Conservation (phyloP, 2,797 vertebrate genomes). For the Heliangelus exortis region DNA sequence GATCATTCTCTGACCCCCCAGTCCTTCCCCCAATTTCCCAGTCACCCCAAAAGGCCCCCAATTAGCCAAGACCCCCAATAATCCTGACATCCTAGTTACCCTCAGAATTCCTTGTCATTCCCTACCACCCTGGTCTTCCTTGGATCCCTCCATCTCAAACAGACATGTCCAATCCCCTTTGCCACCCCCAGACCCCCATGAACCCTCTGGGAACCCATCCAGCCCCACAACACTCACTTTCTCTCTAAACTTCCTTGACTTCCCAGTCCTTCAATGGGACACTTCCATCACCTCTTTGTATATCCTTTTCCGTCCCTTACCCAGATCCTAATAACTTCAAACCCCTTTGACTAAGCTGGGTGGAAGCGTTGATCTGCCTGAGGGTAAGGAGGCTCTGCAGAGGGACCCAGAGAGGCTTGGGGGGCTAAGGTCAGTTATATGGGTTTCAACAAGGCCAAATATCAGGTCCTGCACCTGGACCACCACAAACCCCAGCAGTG, state of each 20-base stretch:
- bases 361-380: too few species aligned
- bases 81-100: background rate
- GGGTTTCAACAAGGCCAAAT: too few species aligned
- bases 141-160: background rate
- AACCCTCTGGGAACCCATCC: fast-evolving
- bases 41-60: background rate
- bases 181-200: background rate
- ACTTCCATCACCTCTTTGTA: background rate
- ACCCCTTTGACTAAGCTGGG: background rate
- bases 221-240: background rate
- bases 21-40: background rate
- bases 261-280: background rate
- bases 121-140: background rate
- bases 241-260: background rate
- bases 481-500: too few species aligned
- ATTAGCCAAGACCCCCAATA: background rate
- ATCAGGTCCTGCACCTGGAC: too few species aligned
- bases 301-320: background rate
- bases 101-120: background rate
- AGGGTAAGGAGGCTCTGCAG: too few species aligned
- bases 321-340: background rate
- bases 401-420: too few species aligned
- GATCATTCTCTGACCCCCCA: background rate
- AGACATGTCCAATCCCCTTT: background rate
- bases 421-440: too few species aligned